These are phyloP conservation scores for Grammomys surdaster DNA, from an alignment of 2,113 vertebrate species.

Conservation along the genomic window DNA sequence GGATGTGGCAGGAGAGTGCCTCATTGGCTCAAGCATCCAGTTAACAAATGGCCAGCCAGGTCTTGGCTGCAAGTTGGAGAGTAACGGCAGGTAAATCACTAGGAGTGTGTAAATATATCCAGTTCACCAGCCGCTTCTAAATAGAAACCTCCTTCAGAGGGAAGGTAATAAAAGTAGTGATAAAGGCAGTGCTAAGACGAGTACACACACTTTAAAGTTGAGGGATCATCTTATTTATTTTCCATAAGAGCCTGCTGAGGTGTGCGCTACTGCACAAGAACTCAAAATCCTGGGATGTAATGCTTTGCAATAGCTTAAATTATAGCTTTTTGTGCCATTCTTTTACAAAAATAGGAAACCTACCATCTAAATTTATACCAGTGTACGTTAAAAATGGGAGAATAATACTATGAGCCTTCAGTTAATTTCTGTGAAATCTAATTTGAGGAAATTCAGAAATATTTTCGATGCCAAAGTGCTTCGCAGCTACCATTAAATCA, in stretches of 20 bases:
- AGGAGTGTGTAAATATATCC: background rate
- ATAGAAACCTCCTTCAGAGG: conserved; percentile 7
- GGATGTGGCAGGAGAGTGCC: background rate
- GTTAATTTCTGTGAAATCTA: conserved; percentile 52
- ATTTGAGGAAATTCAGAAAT: conserved; percentile 14
- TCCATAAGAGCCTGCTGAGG: background rate
- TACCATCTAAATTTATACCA: conserved; percentile 6
- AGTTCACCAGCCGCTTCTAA: background rate
- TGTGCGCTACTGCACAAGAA: background rate
- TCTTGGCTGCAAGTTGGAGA: background rate
- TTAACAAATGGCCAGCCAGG: background rate
- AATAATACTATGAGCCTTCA: background rate
- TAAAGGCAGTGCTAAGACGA: background rate
- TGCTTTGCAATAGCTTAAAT: background rate
- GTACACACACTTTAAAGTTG: background rate
- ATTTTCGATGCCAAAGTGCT: background rate
- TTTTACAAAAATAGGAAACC: conserved; percentile 35
- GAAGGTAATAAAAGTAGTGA: background rate
- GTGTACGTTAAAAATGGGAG: background rate
- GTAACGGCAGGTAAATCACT: background rate
- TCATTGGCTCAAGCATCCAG: background rate
- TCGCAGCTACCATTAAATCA: background rate
- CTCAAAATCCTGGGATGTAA: background rate
- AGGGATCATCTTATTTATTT: background rate
- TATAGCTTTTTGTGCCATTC: background rate